A percentile compares a stretch with the other conserved stretches of the same genome.
These are phyloP conservation scores for Philantomba maxwellii DNA, from an alignment of 2,113 vertebrate species.

Conservation along the genomic window DNA sequence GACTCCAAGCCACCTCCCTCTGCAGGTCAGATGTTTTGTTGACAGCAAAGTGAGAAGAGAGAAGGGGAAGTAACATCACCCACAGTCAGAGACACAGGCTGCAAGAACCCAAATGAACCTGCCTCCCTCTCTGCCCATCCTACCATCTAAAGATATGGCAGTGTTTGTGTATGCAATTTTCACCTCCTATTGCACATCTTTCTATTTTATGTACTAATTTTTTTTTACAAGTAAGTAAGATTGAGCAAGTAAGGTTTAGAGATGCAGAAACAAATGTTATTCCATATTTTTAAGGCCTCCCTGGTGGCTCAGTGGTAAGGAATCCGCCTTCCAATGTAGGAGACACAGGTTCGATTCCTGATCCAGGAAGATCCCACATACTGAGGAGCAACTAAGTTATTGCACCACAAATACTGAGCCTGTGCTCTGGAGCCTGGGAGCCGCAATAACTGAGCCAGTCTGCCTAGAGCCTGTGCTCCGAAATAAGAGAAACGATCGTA, in stretches of 20 bases:
- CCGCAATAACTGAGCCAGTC: neutral
- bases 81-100: neutral
- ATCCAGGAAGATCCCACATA: neutral
- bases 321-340: neutral
- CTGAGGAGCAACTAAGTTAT: neutral
- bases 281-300: neutral
- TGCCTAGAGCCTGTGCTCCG: neutral
- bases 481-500: neutral
- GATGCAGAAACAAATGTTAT: neutral
- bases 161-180: neutral
- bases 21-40: constrained; percentile 6
- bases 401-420: neutral
- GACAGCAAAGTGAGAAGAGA: neutral
- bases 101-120: fast-evolving
- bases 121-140: neutral
- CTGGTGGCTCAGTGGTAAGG: neutral
- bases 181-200: neutral
- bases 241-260: neutral
- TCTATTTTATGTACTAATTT: neutral
- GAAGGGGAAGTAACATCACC: neutral
- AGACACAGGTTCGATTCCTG: neutral
- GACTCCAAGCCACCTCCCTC: neutral
- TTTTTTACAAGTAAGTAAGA: neutral
- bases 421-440: neutral
- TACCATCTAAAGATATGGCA: neutral